A percentile compares a stretch with the other conserved stretches of the same genome.
These are phyloP conservation scores for Icerya purchasi DNA, from an alignment of 2,888 invertebrate genomes.

Conservation along the genomic window DNA sequence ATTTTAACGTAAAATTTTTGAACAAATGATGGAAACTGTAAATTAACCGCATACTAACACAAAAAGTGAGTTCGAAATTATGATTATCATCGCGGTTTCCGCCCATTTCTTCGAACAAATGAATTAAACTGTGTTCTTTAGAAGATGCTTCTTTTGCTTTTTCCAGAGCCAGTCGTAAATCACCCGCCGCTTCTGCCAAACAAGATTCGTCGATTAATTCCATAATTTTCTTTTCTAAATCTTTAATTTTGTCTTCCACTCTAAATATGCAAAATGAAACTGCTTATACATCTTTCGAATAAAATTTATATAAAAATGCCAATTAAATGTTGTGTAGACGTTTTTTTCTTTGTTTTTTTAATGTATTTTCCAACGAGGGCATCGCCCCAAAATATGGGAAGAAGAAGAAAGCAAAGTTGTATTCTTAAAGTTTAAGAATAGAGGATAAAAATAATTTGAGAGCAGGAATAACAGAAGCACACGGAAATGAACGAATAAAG, in stretches of 20 bases:
- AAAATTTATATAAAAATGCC: neutral
- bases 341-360: neutral
- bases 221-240: conserved; percentile 72
- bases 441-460: no score
- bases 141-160: conserved; percentile 93
- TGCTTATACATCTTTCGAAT: neutral
- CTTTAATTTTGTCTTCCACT: conserved; percentile 75
- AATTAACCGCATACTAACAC: no score
- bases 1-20: no score
- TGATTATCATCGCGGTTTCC: conserved; percentile 74
- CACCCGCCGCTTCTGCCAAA: conserved; percentile 38
- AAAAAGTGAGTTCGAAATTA: conserved; percentile 87
- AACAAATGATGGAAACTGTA: no score
- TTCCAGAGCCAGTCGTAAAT: conserved; percentile 46
- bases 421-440: no score
- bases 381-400: neutral
- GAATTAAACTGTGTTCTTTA: conserved; percentile 69
- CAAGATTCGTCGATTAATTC: conserved; percentile 79
- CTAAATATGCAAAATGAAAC: conserved; percentile 32
- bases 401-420: no score
- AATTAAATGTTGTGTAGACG: neutral
- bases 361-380: neutral
- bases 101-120: conserved; percentile 77
- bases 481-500: no score
- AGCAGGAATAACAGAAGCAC: no score